Conservation (phyloP, 2,888 invertebrate genomes). For the Drosophila dives region DNA sequence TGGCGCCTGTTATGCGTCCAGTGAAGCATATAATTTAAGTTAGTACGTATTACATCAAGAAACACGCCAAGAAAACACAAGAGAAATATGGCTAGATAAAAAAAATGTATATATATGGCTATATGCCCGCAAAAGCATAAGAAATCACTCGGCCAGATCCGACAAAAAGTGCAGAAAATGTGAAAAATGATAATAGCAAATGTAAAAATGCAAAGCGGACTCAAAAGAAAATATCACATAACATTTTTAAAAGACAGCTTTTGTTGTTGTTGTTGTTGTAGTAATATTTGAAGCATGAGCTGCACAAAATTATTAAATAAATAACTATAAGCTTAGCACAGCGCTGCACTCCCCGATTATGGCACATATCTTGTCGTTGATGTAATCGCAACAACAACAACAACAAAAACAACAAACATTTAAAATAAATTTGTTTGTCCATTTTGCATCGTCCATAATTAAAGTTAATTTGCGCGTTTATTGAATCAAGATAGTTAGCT, state of each 20-base stretch:
- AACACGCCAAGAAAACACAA: slow-evolving; percentile 10
- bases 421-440: slow-evolving; percentile 26
- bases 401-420: slow-evolving; percentile 19
- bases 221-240: slow-evolving; percentile 7
- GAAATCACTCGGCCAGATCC: slow-evolving; percentile 34
- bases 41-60: slow-evolving; percentile 25
- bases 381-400: slow-evolving; percentile 46
- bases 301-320: slow-evolving; percentile 17
- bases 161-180: slow-evolving; percentile 16
- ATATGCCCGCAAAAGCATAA: not conserved
- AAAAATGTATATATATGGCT: not conserved
- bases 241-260: slow-evolving; percentile 6
- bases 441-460: slow-evolving; percentile 50
- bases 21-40: slow-evolving; percentile 49
- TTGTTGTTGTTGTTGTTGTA: slow-evolving; percentile 5
- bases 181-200: slow-evolving; percentile 9
- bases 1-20: slow-evolving; percentile 45
- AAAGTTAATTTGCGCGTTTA: slow-evolving; percentile 56
- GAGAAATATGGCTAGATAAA: slow-evolving; percentile 12
- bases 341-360: slow-evolving; percentile 21
- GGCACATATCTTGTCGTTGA: slow-evolving; percentile 41
- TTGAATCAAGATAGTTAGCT: slow-evolving; percentile 43
- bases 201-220: not conserved
- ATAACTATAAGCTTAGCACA: slow-evolving; percentile 26
- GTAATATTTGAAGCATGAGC: not conserved